Base-by-base conservation (phyloP, 1,140 invertebrate genomes). In the Diorhabda elongata region DNA sequence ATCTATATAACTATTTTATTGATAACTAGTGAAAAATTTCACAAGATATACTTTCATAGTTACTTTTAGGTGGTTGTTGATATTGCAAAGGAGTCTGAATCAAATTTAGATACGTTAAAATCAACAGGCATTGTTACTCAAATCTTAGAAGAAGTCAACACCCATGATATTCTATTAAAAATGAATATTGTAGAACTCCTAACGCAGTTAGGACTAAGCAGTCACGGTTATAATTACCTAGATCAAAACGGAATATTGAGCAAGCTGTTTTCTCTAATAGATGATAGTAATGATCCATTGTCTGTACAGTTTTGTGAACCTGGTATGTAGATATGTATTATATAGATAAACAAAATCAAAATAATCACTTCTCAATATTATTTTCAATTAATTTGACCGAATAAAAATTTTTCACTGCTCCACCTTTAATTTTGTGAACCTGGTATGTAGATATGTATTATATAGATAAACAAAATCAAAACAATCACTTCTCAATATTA, bases 141-240 rank as follows among this genome's bases (percentile, higher is more conserved):
- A 52, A 85, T 94, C 58, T 76, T 93, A 42, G 78, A 83, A 44
- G 87, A 92, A 76, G 74, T 93, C 5, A 82, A 90, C 52, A 87
- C 84, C 61, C 85, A 89, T 71, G 93, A 96, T 82, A 82, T 94
- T 58, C 79, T 95, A 45, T 80, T 92, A 9, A 88, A 92, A 77
- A 80, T 94, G 60, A 94, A 92, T 78, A 87, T 90, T 57, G 77
- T 95, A 58, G 90, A 94, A 81, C 78, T 91, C n/a, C 74, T 95
- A 7, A 88, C 89, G 6, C 85, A 87, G 60, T 81, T 96, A 47
- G 89, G 88, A 5, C 71, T 86, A 44, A 85, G 82, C 52, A 82
- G 89, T 61, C 87, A 93, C 75, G 92, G 92, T 1, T 84, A 92
- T 1, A 80, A 84, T 60, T 94, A 87, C 78, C 83, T 95, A 67